These are phyloP conservation scores for Perdita meconis DNA, from an alignment of 2,888 invertebrate species.

Conservation along the genomic window DNA sequence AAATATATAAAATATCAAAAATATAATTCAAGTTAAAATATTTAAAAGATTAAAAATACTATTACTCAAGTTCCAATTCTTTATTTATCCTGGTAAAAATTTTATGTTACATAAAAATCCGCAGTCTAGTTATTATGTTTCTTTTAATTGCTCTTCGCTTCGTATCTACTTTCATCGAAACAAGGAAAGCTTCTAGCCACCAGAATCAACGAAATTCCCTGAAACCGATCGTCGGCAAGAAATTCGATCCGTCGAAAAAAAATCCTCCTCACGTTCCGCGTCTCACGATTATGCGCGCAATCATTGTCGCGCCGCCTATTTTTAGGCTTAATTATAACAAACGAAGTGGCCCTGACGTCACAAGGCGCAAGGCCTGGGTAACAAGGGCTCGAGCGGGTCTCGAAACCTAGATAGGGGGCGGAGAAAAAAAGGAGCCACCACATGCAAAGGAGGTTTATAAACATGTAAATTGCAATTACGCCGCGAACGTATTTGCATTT, in stretches of 20 bases:
- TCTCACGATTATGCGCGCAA: slow-evolving; percentile 35
- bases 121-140: too few species aligned
- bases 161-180: too few species aligned
- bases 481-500: slow-evolving; percentile 60
- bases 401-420: slow-evolving; percentile 7
- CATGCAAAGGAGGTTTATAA: slow-evolving; percentile 64
- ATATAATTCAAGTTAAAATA: too few species aligned
- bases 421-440: slow-evolving; percentile 22
- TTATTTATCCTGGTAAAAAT: too few species aligned
- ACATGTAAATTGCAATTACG: slow-evolving; percentile 66
- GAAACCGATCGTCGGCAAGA: neutral
- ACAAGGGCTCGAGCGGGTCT: slow-evolving; percentile 34
- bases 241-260: neutral
- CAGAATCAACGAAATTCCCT: too few species aligned
- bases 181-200: too few species aligned
- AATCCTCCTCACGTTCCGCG: slow-evolving; percentile 6
- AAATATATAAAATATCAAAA: too few species aligned
- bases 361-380: slow-evolving; percentile 19
- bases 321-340: slow-evolving; percentile 65
- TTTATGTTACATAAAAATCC: too few species aligned
- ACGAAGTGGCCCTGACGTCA: slow-evolving; percentile 42
- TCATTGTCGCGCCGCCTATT: slow-evolving; percentile 62
- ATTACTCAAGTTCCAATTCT: too few species aligned
- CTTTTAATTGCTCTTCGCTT: too few species aligned
- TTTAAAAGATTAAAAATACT: too few species aligned